A percentile compares a stretch with the other conserved stretches of the same genome.
phyloP scores from a whole-genome alignment of 1,140 invertebrate species.

The Bathynomus jamesi region DNA sequence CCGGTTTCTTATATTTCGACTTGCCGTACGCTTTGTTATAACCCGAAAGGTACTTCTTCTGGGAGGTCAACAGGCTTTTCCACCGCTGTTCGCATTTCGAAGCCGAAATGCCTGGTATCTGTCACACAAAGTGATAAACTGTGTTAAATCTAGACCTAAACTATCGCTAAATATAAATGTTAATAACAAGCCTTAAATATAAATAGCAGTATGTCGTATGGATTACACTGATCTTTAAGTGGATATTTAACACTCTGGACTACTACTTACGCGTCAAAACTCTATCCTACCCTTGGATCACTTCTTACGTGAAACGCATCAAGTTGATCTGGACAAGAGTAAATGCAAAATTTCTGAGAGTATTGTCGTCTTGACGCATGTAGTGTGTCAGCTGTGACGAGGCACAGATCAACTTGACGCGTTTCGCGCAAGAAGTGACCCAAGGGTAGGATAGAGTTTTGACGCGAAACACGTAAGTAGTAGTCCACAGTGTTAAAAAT shows the following conservation, averaged over 20 bases:
- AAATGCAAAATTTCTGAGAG: no score
- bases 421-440: no score
- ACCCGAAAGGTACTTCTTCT: not conserved
- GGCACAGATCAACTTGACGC: no score
- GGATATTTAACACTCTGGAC: not conserved
- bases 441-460: no score
- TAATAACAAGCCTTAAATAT: not conserved
- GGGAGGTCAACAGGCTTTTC: not conserved
- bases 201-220: not conserved
- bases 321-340: no score
- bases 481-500: no score
- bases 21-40: not conserved
- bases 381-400: no score
- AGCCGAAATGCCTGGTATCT: not conserved
- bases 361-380: no score
- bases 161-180: not conserved
- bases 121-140: not conserved
- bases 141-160: not conserved
- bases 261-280: not conserved
- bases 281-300: no score
- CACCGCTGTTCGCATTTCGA: not conserved
- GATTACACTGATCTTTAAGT: not conserved
- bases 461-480: no score
- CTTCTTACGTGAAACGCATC: no score
- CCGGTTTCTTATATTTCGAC: not conserved